Base-by-base conservation (phyloP, 2,113 vertebrate species). In the Chauna torquata region DNA sequence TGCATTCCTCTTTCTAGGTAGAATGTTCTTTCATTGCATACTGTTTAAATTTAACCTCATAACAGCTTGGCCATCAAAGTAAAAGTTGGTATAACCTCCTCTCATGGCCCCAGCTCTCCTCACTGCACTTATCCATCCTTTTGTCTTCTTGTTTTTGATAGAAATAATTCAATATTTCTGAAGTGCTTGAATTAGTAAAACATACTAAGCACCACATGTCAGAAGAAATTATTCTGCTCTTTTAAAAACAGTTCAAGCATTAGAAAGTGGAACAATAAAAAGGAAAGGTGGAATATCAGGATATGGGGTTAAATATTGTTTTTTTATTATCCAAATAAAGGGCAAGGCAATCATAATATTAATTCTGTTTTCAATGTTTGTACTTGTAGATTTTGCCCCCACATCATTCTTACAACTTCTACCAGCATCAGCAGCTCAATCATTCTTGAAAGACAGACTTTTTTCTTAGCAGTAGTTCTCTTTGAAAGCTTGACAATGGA, bases 391-490 rank as follows among this genome's bases (percentile, higher is more conserved):
- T 80, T 93, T 84, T 80, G n/a, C 7, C 11, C 17, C 77, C 45
- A 24, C 40, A 24, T 49, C 38, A 30, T 27, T 16, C 30, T 77
- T 78, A 10, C 17, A 55, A 15, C 4, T 76, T 79, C 36, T 84
- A 15, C 30, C 55, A 72, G 3, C 19, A 17, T 24, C 10, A 82
- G 10, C 12, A 65, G 9, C 40, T 82, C 18, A 52, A 8, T 52
- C 8, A 32, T 55, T 16, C 3, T 45, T 71, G 27, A 69, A 83
- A 86, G 30, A 58, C 0, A 52, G 2, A 0, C 12, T 52, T 59
- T 61, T 44, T 38, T 23, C 5, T 22, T 4, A 32, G 12, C 5
- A 14, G 3, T 66, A 27, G 38, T 82, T 87, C 92, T 65, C 23
- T 90, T 72, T 72, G 61, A 82, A 79, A 52, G 45, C 32, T 69